A percentile compares a stretch with the other conserved stretches of the same genome.
Evolutionary conservation across 2,797 vertebrate species (phyloP).

Genomic region (Yasuhikotakia modesta): DNA sequence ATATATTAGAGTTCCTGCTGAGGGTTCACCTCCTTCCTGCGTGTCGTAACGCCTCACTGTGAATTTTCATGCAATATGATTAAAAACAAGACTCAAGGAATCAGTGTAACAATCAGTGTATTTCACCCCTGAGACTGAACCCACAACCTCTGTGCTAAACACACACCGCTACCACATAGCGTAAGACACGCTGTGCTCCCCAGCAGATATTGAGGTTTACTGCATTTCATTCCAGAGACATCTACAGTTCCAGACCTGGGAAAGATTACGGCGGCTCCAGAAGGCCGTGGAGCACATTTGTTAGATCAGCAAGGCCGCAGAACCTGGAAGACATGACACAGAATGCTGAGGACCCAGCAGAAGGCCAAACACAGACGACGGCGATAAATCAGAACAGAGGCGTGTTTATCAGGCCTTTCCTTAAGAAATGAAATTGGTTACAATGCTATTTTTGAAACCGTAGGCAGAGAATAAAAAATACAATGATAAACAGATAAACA

Average conservation of each 20-base stretch:
- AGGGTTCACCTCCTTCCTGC: slow-evolving; percentile 1
- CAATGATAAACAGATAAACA: slow-evolving; percentile 6
- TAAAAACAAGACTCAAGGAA: not conserved
- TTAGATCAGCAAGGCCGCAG: slow-evolving; percentile 11
- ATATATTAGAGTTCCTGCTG: no score
- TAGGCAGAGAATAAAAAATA: slow-evolving; percentile 17
- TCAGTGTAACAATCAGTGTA: no score
- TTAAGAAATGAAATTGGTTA: slow-evolving; percentile 12
- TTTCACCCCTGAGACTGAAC: no score
- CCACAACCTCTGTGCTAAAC: not conserved
- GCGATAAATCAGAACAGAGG: not conserved
- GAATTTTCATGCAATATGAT: not conserved
- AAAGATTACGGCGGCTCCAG: slow-evolving; percentile 5
- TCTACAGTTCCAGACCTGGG: not conserved
- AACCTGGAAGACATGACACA: slow-evolving; percentile 1
- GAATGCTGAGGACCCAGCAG: not conserved
- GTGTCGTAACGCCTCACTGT: not conserved
- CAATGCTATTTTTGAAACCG: slow-evolving; percentile 11
- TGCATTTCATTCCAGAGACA: slow-evolving; percentile 6
- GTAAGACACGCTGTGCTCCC: not conserved
- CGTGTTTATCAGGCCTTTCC: not conserved
- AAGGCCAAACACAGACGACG: slow-evolving; percentile 17
- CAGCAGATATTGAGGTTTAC: not conserved
- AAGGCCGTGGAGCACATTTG: not conserved
- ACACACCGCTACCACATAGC: not conserved